Evolutionary conservation across 2,113 vertebrate genomes (phyloP), one percentile per base, ranked within the genome.

Genomic region (Alouatta palliata): DNA sequence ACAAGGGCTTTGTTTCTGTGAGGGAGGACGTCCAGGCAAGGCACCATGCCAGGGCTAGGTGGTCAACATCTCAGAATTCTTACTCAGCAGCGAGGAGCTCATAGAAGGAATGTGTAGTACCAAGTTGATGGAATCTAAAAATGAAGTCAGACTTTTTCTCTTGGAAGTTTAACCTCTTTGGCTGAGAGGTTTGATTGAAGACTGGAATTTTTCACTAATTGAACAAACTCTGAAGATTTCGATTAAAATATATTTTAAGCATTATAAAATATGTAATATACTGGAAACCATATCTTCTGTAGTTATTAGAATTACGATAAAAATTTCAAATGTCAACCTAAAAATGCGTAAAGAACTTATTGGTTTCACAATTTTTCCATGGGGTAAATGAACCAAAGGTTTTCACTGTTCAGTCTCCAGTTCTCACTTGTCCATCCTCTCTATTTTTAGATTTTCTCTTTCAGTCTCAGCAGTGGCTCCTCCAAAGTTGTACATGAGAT

Each of bases 401-500:
- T 16, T 2, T 43, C 14, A 2, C 2, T 14, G 1, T 85, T 80
- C 9, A 14, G 8, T 11, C 8, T 70, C 17, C 35, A 49, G 8
- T 71, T 27, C 56, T 25, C n/a, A 25, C 23, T 23, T 30, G 30
- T 16, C 37, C 35, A 43, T 2, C 2, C 2, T 40, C 66, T 37
- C 27, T 66, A 17, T 75, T 83, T 82, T 12, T 35, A 5, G 45
- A 52, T 81, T 86, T 58, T 30, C 13, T 75, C 64, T 45, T 7
- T 64, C 56, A 12, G 20, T 77, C 20, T 87, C 10, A 58, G 21
- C 56, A 76, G 58, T n/a, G 37, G 43, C 73, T 84, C 27, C 66
- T 79, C 66, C 81, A 95, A 87, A 84, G 30, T 64, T 93, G 56
- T 49, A 87, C 83, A 64, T 25, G 47, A 56, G 9, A 79, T 47